Conservation (phyloP, 1,140 invertebrate species). For the Ooceraea biroi region DNA sequence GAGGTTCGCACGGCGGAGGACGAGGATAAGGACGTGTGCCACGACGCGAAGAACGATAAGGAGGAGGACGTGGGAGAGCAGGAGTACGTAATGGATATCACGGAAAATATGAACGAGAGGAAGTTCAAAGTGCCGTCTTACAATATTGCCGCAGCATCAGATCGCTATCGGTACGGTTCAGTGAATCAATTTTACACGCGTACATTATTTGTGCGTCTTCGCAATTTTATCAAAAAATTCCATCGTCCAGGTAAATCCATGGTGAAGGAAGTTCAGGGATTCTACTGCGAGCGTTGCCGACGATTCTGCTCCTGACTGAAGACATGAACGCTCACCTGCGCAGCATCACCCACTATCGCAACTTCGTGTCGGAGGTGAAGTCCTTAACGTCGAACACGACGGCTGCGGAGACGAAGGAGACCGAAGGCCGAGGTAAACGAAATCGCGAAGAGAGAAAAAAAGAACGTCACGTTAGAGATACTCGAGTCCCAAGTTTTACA, state of each 20-base stretch:
- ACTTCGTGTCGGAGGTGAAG: conserved; percentile 83
- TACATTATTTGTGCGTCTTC: background rate
- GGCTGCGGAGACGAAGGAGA: conserved; percentile 65
- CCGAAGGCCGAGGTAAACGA: conserved; percentile 65
- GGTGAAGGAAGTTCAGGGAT: conserved; percentile 83
- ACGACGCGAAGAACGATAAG: conserved; percentile 81
- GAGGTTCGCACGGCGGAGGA: conserved; percentile 84
- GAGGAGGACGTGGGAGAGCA: conserved; percentile 80
- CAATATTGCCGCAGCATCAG: conserved; percentile 84
- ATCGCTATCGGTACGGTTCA: conserved; percentile 75
- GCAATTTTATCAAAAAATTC: background rate
- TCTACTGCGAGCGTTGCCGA: conserved; percentile 84
- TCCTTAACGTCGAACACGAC: conserved; percentile 66
- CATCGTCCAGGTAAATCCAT: conserved; percentile 80
- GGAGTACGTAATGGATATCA: conserved; percentile 82
- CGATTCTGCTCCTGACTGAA: conserved; percentile 83
- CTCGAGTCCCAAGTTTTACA: background rate
- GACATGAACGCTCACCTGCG: conserved; percentile 84
- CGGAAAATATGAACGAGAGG: conserved; percentile 77
- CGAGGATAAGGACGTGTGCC: conserved; percentile 83
- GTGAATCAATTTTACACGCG: too few relatives aligned
- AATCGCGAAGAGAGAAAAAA: background rate
- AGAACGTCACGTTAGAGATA: background rate
- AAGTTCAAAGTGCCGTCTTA: conserved; percentile 83
- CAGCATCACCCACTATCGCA: conserved; percentile 83